These are phyloP conservation scores for Brachionus koreanus DNA, from an alignment of 1,140 invertebrate species.

Conservation along the genomic window DNA sequence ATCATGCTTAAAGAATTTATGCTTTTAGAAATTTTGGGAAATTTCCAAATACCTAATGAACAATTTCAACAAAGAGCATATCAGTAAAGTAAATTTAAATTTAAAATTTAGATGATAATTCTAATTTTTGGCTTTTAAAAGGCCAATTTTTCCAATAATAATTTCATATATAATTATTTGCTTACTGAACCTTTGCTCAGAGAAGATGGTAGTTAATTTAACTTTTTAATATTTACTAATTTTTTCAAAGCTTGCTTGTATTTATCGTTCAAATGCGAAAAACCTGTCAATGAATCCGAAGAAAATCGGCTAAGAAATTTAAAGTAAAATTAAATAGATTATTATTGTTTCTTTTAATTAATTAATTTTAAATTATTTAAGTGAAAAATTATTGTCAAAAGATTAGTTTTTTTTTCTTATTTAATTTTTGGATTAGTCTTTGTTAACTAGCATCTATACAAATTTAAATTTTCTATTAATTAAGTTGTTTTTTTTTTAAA, in stretches of 20 bases:
- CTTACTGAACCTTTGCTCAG: neutral
- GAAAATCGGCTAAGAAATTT: neutral
- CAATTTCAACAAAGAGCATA: conserved; percentile 22
- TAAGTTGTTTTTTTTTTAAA: too few relatives aligned
- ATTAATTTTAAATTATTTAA: neutral
- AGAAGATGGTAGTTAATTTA: neutral
- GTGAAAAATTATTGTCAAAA: neutral
- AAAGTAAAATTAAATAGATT: neutral
- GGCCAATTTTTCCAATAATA: neutral
- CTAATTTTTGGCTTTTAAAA: neutral
- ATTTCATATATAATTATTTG: neutral
- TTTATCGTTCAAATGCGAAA: conserved; percentile 7
- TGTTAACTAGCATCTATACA: neutral
- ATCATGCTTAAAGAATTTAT: neutral
- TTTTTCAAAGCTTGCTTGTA: neutral
- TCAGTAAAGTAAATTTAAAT: neutral
- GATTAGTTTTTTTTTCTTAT: neutral
- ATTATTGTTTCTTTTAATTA: neutral
- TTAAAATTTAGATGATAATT: neutral
- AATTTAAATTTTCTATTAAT: too few relatives aligned
- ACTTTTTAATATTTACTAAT: neutral
- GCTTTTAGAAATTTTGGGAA: conserved; percentile 14
- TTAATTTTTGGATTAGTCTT: neutral
- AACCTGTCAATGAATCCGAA: neutral
- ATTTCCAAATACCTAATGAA: conserved; percentile 21